phyloP scores from a whole-genome alignment of 2,797 vertebrate genomes.

The Girardinus metallicus region DNA sequence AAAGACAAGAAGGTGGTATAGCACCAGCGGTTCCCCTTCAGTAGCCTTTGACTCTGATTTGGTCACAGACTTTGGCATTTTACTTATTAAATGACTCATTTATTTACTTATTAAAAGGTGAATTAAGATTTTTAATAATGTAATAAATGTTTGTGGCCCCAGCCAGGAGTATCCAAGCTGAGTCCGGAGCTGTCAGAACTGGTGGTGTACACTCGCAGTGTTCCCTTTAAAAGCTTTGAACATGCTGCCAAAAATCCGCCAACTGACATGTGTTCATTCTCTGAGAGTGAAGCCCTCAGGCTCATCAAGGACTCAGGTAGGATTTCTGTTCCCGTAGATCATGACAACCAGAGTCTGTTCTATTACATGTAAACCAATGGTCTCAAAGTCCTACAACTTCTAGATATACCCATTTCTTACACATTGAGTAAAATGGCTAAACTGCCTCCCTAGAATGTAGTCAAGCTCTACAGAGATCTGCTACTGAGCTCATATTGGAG shows the following conservation, averaged over 20 bases:
- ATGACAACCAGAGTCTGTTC: neutral
- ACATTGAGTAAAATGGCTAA: too few relatives aligned
- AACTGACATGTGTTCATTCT: constrained; percentile 88
- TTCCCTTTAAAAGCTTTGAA: constrained; percentile 83
- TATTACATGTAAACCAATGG: neutral
- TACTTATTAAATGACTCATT: neutral
- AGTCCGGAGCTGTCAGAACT: constrained; percentile 87
- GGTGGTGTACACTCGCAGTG: constrained; percentile 88
- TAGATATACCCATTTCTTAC: too few relatives aligned
- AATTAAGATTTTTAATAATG: constrained; percentile 1
- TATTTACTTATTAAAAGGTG: neutral
- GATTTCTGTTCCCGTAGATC: neutral
- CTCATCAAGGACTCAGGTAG: constrained; percentile 87
- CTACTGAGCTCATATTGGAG: too few relatives aligned
- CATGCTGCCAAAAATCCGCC: constrained; percentile 70
- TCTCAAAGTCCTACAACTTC: too few relatives aligned
- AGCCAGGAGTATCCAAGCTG: constrained; percentile 74
- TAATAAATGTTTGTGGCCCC: constrained; percentile 24
- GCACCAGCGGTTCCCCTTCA: neutral
- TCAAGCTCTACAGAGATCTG: too few relatives aligned
- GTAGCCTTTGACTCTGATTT: neutral
- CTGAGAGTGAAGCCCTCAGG: constrained; percentile 89
- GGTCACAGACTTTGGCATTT: neutral
- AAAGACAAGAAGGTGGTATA: constrained; percentile 50
- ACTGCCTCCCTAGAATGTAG: too few relatives aligned